Evolutionary conservation across 2,888 invertebrate genomes (phyloP).

Genomic region (Lordiphosa andalusiaca): DNA sequence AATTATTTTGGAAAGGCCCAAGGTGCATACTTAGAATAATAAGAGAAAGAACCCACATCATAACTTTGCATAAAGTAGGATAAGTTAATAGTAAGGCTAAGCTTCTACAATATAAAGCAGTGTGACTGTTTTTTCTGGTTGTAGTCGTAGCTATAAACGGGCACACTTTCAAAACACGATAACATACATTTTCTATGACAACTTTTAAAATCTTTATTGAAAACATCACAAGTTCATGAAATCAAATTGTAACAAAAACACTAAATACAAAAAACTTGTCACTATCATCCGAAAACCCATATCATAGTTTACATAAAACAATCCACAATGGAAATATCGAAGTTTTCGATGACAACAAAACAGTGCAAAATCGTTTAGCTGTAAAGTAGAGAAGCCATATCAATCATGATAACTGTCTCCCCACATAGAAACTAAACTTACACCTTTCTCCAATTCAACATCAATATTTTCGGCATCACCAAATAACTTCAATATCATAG

Average conservation of each 20-base stretch:
- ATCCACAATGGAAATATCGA: conserved; percentile 24
- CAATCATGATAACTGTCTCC: too few relatives aligned
- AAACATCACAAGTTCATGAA: conserved; percentile 23
- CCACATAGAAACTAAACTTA: conserved; percentile 3
- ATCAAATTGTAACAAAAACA: conserved; percentile 53
- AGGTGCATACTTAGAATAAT: too few relatives aligned
- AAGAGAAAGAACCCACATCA: too few relatives aligned
- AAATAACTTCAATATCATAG: conserved; percentile 31
- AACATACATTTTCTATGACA: too few relatives aligned
- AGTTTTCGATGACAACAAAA: conserved; percentile 26
- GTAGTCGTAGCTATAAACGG: too few relatives aligned
- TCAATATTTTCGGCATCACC: conserved; percentile 1
- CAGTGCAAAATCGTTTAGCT: conserved; percentile 29
- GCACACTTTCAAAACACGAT: too few relatives aligned
- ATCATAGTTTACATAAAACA: conserved; percentile 31
- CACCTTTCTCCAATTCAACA: conserved; percentile 13
- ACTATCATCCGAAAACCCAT: conserved; percentile 46
- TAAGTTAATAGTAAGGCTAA: too few relatives aligned
- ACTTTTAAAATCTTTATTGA: too few relatives aligned
- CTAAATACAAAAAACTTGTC: conserved; percentile 32
- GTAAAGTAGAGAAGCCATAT: neutral
- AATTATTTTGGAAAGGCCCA: too few relatives aligned
- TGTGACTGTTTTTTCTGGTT: too few relatives aligned
- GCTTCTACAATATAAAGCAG: too few relatives aligned
- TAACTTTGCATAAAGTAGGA: too few relatives aligned